Conservation (phyloP, 1,140 invertebrate species). For the Sipha flava region DNA sequence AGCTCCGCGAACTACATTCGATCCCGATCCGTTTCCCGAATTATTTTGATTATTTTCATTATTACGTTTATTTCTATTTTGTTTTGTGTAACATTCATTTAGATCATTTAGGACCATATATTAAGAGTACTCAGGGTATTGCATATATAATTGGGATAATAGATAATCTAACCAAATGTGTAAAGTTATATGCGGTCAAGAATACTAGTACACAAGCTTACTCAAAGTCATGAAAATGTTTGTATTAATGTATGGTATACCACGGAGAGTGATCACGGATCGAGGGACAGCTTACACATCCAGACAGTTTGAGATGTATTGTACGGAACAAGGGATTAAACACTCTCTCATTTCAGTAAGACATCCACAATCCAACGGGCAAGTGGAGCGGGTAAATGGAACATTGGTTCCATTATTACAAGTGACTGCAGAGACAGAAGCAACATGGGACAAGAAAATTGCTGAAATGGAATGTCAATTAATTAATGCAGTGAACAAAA, state of each 20-base stretch:
- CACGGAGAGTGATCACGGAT: neutral
- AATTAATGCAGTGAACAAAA: too few species aligned
- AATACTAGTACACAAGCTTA: too few species aligned
- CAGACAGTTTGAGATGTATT: neutral
- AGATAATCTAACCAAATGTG: conserved; percentile 40
- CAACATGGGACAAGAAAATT: too few species aligned
- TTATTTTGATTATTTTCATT: too few species aligned
- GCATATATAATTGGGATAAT: conserved; percentile 39
- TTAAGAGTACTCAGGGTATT: neutral
- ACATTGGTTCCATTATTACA: neutral
- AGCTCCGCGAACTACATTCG: too few species aligned
- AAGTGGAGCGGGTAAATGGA: conserved; percentile 4
- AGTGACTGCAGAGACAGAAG: too few species aligned
- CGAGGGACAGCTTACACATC: neutral
- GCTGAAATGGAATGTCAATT: too few species aligned
- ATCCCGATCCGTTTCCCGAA: too few species aligned
- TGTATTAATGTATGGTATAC: conserved; percentile 19
- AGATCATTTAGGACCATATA: neutral
- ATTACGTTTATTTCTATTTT: too few species aligned
- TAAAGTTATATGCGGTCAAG: too few species aligned
- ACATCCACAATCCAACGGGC: neutral
- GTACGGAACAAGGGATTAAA: neutral
- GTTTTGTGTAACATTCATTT: too few species aligned
- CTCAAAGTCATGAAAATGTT: neutral
- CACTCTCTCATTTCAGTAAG: neutral